Conservation (phyloP, 2,888 invertebrate genomes). For the Heliconius cydno region DNA sequence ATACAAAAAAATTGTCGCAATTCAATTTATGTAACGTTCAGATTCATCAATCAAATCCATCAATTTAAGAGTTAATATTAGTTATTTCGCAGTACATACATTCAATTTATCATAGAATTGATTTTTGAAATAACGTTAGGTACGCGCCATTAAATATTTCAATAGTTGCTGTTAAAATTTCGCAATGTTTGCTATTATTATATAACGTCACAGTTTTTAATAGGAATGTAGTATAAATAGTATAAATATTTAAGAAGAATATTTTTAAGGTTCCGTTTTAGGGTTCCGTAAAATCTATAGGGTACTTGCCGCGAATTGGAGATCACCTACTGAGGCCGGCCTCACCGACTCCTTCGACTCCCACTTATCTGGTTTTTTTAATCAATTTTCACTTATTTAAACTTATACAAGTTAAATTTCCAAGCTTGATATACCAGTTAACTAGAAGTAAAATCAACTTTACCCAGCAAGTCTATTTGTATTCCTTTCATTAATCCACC, state of each 20-base stretch:
- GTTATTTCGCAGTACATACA: neutral
- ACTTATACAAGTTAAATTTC: neutral
- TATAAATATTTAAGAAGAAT: too few relatives aligned
- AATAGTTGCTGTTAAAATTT: neutral
- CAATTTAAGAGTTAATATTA: slow-evolving; percentile 6
- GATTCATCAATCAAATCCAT: slow-evolving; percentile 12
- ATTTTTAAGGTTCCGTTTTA: too few relatives aligned
- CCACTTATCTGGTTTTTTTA: neutral
- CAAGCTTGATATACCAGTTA: neutral
- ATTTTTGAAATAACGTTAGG: slow-evolving; percentile 2
- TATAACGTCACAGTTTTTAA: neutral
- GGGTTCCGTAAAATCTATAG: too few relatives aligned
- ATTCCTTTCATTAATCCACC: neutral
- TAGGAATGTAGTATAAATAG: neutral
- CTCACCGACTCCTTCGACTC: too few relatives aligned
- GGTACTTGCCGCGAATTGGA: too few relatives aligned
- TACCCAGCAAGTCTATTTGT: neutral
- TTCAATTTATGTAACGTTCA: slow-evolving; percentile 6
- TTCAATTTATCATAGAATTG: slow-evolving; percentile 9
- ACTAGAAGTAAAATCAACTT: neutral
- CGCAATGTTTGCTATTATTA: neutral
- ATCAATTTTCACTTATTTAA: neutral
- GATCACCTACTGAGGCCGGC: too few relatives aligned
- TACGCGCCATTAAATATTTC: neutral
- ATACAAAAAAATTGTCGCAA: slow-evolving; percentile 12